Evolutionary conservation across 2,797 vertebrate species (phyloP).

Genomic region (Leuciscus waleckii): DNA sequence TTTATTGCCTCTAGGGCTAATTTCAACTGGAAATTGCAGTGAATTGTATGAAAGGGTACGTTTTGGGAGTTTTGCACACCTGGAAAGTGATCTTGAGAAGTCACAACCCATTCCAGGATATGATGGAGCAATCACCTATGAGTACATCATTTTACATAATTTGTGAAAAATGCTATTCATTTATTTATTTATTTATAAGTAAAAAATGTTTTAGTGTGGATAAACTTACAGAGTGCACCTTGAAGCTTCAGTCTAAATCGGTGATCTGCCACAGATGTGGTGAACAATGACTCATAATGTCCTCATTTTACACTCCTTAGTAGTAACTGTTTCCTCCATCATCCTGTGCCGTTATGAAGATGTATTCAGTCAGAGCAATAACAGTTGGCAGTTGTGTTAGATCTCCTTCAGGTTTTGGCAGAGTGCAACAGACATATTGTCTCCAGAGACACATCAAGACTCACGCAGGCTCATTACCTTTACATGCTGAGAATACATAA

Average conservation of each 20-base stretch:
- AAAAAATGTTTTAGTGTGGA: not conserved
- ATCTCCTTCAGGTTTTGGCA: conserved; percentile 50
- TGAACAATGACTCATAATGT: conserved; percentile 36
- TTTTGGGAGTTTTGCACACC: not conserved
- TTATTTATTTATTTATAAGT: conserved; percentile 11
- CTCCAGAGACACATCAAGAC: conserved; percentile 58
- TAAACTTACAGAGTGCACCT: not conserved
- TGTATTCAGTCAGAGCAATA: conserved; percentile 39
- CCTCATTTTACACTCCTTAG: conserved; percentile 29
- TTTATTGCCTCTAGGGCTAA: not conserved
- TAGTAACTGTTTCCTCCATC: conserved; percentile 39
- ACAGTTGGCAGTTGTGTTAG: conserved; percentile 31
- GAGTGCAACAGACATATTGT: conserved; percentile 36
- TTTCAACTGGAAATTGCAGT: not conserved
- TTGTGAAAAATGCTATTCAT: not conserved
- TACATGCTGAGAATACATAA: conserved; percentile 69
- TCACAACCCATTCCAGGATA: not conserved
- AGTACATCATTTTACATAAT: not conserved
- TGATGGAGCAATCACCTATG: not conserved
- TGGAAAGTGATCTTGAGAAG: not conserved
- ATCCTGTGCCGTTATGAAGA: conserved; percentile 38
- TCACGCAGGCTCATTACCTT: conserved; percentile 68
- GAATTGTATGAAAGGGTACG: not conserved
- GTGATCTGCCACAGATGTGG: conserved; percentile 3
- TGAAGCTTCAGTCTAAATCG: not conserved